A percentile compares a stretch with the other conserved stretches of the same genome.
Conservation (phyloP, 1,140 invertebrate genomes). For the Choristoneura fumiferana region DNA sequence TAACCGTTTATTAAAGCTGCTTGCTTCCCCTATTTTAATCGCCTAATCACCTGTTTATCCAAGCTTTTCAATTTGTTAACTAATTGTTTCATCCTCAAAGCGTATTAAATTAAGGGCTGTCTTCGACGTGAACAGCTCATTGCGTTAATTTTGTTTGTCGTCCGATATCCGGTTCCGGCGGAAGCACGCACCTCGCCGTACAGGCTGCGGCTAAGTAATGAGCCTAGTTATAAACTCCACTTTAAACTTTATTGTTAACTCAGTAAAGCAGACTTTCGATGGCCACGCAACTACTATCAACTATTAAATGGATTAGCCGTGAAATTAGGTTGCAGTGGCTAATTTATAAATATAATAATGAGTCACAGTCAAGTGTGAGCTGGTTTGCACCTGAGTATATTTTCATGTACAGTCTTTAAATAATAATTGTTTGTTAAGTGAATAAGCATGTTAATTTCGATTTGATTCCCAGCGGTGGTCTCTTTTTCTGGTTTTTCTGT, state of each 20-base stretch:
- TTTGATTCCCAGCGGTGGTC: too few species aligned
- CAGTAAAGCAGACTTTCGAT: neutral
- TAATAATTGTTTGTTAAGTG: too few species aligned
- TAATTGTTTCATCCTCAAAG: conserved; percentile 22
- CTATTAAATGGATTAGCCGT: conserved; percentile 7
- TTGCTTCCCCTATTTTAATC: neutral
- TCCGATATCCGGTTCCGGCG: conserved; percentile 62
- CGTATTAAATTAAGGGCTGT: conserved; percentile 26
- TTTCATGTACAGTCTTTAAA: too few species aligned
- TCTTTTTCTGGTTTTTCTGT: too few species aligned
- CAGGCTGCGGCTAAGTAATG: conserved; percentile 64
- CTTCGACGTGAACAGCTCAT: conserved; percentile 36
- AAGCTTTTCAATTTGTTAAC: conserved; percentile 19
- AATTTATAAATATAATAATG: neutral
- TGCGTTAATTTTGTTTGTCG: conserved; percentile 67
- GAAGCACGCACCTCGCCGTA: conserved; percentile 58
- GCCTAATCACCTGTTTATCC: conserved; percentile 13
- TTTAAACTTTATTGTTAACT: conserved; percentile 6
- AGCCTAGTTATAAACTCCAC: conserved; percentile 48
- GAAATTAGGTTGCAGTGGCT: conserved; percentile 7
- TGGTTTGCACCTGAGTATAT: neutral
- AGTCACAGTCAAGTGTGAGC: neutral
- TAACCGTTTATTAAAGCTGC: neutral
- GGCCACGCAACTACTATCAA: neutral
- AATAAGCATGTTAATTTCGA: too few species aligned